Percentiles rank a stretch among this genome's conserved stretches.
phyloP scores from a whole-genome alignment of 2,797 vertebrate genomes.

The Taenioides sp. region DNA sequence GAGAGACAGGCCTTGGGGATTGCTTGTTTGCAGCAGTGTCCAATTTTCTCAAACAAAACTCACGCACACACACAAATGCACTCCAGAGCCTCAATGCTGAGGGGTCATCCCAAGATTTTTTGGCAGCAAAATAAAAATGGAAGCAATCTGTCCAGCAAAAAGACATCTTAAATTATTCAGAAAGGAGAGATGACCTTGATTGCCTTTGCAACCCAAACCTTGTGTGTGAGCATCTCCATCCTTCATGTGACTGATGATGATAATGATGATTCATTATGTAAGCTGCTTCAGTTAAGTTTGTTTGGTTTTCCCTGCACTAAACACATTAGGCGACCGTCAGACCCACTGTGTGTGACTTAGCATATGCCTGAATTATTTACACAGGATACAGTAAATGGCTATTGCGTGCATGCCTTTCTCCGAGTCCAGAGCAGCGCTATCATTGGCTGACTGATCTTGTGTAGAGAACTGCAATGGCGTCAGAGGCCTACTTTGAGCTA shows the following conservation, averaged over 20 bases:
- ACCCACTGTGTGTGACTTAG: slow-evolving; percentile 40
- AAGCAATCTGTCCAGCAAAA: slow-evolving; percentile 46
- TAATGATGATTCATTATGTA: slow-evolving; percentile 57
- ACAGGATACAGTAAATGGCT: slow-evolving; percentile 64
- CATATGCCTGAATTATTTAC: slow-evolving; percentile 80
- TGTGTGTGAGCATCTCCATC: slow-evolving; percentile 21
- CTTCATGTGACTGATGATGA: slow-evolving; percentile 46
- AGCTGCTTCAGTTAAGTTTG: slow-evolving; percentile 38
- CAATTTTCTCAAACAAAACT: slow-evolving; percentile 8
- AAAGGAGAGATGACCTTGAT: slow-evolving; percentile 64
- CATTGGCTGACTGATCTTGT: slow-evolving; percentile 48
- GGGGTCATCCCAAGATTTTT: slow-evolving; percentile 38
- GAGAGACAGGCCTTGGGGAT: slow-evolving; percentile 13
- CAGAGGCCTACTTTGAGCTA: slow-evolving; percentile 46
- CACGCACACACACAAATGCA: slow-evolving; percentile 6
- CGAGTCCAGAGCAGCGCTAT: slow-evolving; percentile 32
- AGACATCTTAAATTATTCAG: slow-evolving; percentile 64
- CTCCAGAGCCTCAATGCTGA: slow-evolving; percentile 22
- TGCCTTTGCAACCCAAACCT: slow-evolving; percentile 63
- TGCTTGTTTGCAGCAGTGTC: slow-evolving; percentile 13
- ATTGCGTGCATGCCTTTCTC: slow-evolving; percentile 48
- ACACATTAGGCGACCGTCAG: slow-evolving; percentile 9
- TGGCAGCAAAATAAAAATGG: slow-evolving; percentile 26
- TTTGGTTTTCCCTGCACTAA: not conserved
- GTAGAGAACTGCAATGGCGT: slow-evolving; percentile 39